Percentiles rank a stretch among this genome's conserved stretches.
phyloP scores from a whole-genome alignment of 92 coral and sea anemone genomes.

The Galaxea fascicularis region DNA sequence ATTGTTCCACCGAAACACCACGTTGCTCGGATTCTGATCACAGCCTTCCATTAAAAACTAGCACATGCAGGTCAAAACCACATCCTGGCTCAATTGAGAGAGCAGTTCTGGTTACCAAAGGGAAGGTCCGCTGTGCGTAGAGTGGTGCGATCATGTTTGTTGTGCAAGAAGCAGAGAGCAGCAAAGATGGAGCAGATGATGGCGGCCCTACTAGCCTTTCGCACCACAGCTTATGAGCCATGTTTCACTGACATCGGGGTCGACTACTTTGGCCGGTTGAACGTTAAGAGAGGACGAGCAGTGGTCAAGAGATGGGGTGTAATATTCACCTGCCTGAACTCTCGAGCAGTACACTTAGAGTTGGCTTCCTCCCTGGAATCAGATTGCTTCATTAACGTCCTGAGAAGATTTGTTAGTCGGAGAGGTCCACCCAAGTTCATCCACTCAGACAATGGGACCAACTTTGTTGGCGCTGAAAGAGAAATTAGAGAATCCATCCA shows the following conservation, averaged over 20 bases:
- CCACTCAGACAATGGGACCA: constrained; percentile 37
- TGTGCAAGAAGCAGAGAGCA: constrained; percentile 53
- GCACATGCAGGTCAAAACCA: constrained; percentile 70
- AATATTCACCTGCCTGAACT: too few species aligned
- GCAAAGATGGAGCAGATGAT: too few species aligned
- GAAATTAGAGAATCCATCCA: too few species aligned
- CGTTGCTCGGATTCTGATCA: constrained; percentile 54
- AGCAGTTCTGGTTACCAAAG: constrained; percentile 47
- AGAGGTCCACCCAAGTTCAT: constrained; percentile 72
- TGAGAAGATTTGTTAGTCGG: too few species aligned
- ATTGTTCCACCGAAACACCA: constrained; percentile 58
- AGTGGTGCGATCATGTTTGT: constrained; percentile 53
- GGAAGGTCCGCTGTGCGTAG: constrained; percentile 50
- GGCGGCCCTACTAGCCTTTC: too few species aligned
- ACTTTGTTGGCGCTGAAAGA: too few species aligned
- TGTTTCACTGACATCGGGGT: constrained; percentile 63
- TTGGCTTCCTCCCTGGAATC: too few species aligned
- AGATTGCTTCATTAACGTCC: too few species aligned
- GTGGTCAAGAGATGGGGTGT: too few species aligned
- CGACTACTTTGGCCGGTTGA: constrained; percentile 60
- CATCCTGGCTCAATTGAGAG: constrained; percentile 47
- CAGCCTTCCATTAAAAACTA: constrained; percentile 41
- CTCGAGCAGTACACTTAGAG: too few species aligned
- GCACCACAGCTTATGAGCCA: too few species aligned
- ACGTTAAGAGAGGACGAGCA: constrained; percentile 59